Conservation (phyloP, 2,113 vertebrate species). For the Psophia crepitans region DNA sequence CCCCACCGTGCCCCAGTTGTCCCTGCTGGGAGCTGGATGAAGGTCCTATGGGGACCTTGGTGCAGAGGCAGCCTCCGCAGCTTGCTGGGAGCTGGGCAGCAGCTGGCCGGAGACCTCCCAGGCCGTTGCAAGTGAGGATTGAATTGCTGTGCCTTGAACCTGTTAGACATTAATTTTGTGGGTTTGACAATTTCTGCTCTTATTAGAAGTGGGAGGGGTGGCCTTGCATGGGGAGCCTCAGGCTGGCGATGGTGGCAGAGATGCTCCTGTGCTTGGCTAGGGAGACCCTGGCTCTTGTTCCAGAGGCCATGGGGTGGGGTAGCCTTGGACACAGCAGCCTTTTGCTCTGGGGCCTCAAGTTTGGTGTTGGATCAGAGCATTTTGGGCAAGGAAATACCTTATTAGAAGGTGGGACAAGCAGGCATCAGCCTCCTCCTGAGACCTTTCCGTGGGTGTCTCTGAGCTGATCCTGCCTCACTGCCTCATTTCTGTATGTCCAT, state of each 20-base stretch:
- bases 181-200: background rate
- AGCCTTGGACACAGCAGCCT: background rate
- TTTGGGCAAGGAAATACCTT: background rate
- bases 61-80: fast-evolving
- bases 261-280: fast-evolving
- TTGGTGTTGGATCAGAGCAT: background rate
- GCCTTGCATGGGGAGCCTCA: background rate
- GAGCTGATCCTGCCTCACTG: fast-evolving
- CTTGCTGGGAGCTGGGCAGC: fast-evolving
- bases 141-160: background rate
- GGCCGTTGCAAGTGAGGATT: background rate
- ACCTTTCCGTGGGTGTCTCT: background rate
- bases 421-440: background rate
- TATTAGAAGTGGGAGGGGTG: background rate
- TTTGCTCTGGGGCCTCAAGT: background rate
- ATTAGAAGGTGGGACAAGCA: background rate
- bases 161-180: constrained; percentile 13
- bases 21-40: fast-evolving
- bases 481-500: background rate
- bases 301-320: background rate
- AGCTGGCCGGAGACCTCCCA: constrained; percentile 35
- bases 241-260: background rate
- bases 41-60: fast-evolving
- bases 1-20: background rate
- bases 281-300: background rate